Base-by-base conservation (phyloP, 2,113 vertebrate species). In the Mustela lutreola region DNA sequence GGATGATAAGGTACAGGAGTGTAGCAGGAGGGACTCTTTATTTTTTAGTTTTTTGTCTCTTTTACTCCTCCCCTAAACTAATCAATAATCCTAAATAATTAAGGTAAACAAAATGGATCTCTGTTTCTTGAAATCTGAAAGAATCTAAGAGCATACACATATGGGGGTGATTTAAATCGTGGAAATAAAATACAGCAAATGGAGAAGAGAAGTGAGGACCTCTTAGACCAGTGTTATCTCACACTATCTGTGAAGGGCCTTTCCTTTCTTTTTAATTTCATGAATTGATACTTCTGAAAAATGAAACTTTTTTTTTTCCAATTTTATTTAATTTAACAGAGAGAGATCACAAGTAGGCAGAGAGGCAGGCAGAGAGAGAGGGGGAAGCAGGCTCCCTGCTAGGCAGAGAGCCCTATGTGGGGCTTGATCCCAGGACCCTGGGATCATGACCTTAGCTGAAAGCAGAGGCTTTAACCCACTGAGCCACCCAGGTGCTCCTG, bases 271-370 rank as follows among this genome's bases (percentile, higher is more conserved):
- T 84, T 39, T 58, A 76, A 81, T 76, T 93, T 95, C 45, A 71
- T 81, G 48, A 95, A 89, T 28, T 93, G 24, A 96, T 79, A 78
- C 11, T 93, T 95, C 78, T 45, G 21, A 11, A 91, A 97, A 91
- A 67, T 73, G 84, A 80, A 83, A 93, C 4, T 18, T 39, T 81
- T 21, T 39, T 39, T 39, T 39, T 39, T 39, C 39, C 39, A 39
- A 39, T 39, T 39, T 39, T 39, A 39, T 39, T 39, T 39, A 39
- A 39, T 39, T 39, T 39, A 39, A 39, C 39, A 39, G 39, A 39
- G 39, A 39, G 39, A 39, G 39, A 39, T 39, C 39, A 39, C 39
- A 39, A 39, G 39, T 39, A 39, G 39, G 39, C 39, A 39, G 39
- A 39, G 39, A 39, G 39, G 39, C 39, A 39, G 39, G 39, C 39